Base-by-base conservation (phyloP, 2,797 vertebrate genomes). In the Schizopygopsis malacanthus region DNA sequence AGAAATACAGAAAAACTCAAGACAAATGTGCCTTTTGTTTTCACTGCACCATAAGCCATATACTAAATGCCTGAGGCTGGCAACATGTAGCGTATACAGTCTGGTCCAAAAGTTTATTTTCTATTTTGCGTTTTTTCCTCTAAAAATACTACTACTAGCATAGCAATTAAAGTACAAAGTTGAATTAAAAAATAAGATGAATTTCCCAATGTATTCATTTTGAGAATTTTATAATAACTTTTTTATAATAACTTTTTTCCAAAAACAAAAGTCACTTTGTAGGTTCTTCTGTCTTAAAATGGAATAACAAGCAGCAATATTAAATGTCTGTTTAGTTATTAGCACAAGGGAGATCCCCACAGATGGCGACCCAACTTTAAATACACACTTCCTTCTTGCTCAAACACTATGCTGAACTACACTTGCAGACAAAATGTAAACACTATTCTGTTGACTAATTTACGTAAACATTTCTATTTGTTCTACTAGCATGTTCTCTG, bases 311-410 rank as follows among this genome's bases (percentile, higher is more conserved):
- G 56, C 13, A 56, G 20, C 18, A 82, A 82, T 61, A 12, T 61
- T 71, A 71, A 79, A 43, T 28, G 20, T 70, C 79, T 72, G 79
- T 79, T 85, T 69, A 83, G 76, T 79, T 85, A 28, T 83, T 86
- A 75, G 84, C 47, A 80, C 37, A 69, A 82, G 77, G 69, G 50
- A 88, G 88, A 88, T 87, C 89, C 89, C 92, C 92, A 93, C 94
- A 94, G 90, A 94, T 93, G 92, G 92, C 79, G 33, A 88, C 87
- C 91, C 86, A 90, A 88, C 88, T 91, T 89, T 92, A 94, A 93
- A 93, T 90, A 91, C 92, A 92, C 89, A 92, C 90, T 93, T 94
- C 92, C 90, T 89, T 89, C 91, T 18, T 39, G 78, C 89, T 92
- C 88, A 88, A 91, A 93, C 89, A 79, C 88, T 86, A 89, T 85